Base-by-base conservation (phyloP, 2,888 invertebrate species). In the Siphlonurus alternatus region DNA sequence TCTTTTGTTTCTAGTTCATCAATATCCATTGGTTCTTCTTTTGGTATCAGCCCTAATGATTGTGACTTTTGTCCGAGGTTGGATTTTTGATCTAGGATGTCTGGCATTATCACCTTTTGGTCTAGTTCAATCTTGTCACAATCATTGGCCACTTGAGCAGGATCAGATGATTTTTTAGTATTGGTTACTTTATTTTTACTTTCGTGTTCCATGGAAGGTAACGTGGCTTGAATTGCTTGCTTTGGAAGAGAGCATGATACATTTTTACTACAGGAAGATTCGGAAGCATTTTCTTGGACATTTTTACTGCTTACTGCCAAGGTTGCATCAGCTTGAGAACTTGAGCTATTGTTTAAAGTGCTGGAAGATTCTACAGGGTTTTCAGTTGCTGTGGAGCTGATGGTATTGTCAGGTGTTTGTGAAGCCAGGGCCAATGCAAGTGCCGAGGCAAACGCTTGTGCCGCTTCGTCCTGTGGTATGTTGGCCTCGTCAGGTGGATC, bases 401-500 rank as follows among this genome's bases (percentile, higher is more conserved):
- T 10, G 38, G 38, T 38, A 38, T 38, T n/a, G n/a, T n/a, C n/a
- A n/a, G n/a, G n/a, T n/a, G n/a, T n/a, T n/a, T 51, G 10, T n/a
- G 10, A 15, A n/a, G 53, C 10, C 10, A n/a, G 10, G n/a, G n/a
- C n/a, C n/a, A n/a, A n/a, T n/a, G n/a, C n/a, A n/a, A n/a, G n/a
- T n/a, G n/a, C n/a, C n/a, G n/a, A n/a, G 53, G 53, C 53, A n/a
- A n/a, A n/a, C n/a, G n/a, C 38, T 38, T 5, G 38, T 10, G 38
- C 38, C 5, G 38, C 15, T 15, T 38, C n/a, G n/a, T n/a, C 38
- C 38, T 38, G 23, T 1, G 22, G 56, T 1, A 25, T 25, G 3
- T 19, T 23, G 19, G 60, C 66, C 51, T 67, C 67, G 10, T 61
- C 65, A 22, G 61, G 62, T 2, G 81, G 80, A 69, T 81, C 82